Conservation (phyloP, 2,888 invertebrate genomes). For the Caenorhabditis angaria region DNA sequence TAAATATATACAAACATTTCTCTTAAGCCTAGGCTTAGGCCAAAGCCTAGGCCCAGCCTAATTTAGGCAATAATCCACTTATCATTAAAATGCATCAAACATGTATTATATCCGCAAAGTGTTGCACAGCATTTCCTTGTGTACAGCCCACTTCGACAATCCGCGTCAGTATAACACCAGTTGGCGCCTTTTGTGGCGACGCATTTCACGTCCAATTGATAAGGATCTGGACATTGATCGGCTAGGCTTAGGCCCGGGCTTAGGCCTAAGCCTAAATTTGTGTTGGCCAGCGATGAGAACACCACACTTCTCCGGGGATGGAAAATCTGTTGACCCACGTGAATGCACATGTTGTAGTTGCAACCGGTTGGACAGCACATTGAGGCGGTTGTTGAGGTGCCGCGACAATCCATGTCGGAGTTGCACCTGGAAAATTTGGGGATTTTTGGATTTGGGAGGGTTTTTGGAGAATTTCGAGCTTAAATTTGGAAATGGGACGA, state of each 20-base stretch:
- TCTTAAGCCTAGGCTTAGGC: too few species aligned
- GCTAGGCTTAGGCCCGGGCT: too few species aligned
- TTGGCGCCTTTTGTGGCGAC: constrained; percentile 33
- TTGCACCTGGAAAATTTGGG: constrained; percentile 45
- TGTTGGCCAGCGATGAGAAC: constrained; percentile 35
- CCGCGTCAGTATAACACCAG: constrained; percentile 47
- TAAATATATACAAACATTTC: too few species aligned
- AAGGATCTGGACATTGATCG: constrained; percentile 51
- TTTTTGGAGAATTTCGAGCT: too few species aligned
- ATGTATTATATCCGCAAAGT: constrained; percentile 52
- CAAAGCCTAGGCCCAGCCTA: too few species aligned
- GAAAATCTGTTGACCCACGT: constrained; percentile 41
- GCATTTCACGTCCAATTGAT: constrained; percentile 46
- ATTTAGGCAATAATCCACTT: constrained; percentile 55
- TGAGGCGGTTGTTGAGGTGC: constrained; percentile 49
- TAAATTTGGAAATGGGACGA: too few species aligned
- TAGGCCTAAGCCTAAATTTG: too few species aligned
- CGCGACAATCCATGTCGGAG: constrained; percentile 48
- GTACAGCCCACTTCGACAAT: constrained; percentile 48
- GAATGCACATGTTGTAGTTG: constrained; percentile 59
- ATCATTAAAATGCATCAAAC: constrained; percentile 52
- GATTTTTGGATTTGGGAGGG: too few species aligned
- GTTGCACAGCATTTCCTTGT: constrained; percentile 55
- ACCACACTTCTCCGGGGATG: constrained; percentile 37
- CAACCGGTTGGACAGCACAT: constrained; percentile 59